Conservation (phyloP, 1,140 invertebrate species). For the Planococcus citri region DNA sequence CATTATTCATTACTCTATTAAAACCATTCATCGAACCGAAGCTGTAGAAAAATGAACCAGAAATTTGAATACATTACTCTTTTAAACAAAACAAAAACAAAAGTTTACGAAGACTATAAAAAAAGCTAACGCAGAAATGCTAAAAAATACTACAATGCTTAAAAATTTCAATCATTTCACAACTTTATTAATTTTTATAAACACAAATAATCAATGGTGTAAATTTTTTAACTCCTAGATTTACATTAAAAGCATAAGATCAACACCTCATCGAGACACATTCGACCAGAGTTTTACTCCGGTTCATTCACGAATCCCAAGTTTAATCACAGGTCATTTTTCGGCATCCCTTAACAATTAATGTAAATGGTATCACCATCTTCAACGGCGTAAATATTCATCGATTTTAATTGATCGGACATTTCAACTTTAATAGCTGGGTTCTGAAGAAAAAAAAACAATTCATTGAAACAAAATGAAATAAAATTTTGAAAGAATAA, state of each 20-base stretch:
- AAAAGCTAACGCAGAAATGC: neutral
- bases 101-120: neutral
- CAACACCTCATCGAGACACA: neutral
- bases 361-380: conserved; percentile 10
- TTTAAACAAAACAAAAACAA: neutral
- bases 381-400: conserved; percentile 16
- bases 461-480: neutral
- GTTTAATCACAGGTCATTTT: too few species aligned
- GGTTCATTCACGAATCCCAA: neutral
- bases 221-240: neutral
- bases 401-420: conserved; percentile 10
- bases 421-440: conserved; percentile 14
- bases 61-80: neutral
- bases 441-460: neutral
- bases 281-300: neutral
- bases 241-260: neutral
- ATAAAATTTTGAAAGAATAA: neutral
- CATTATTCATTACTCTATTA: too few species aligned
- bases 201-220: neutral
- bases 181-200: neutral
- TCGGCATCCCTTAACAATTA: neutral
- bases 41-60: too few species aligned
- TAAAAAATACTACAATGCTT: too few species aligned
- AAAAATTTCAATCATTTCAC: neutral
- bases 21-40: too few species aligned